A percentile compares a stretch with the other conserved stretches of the same genome.
Conservation (phyloP, 1,140 invertebrate species). For the Halyomorpha halys region DNA sequence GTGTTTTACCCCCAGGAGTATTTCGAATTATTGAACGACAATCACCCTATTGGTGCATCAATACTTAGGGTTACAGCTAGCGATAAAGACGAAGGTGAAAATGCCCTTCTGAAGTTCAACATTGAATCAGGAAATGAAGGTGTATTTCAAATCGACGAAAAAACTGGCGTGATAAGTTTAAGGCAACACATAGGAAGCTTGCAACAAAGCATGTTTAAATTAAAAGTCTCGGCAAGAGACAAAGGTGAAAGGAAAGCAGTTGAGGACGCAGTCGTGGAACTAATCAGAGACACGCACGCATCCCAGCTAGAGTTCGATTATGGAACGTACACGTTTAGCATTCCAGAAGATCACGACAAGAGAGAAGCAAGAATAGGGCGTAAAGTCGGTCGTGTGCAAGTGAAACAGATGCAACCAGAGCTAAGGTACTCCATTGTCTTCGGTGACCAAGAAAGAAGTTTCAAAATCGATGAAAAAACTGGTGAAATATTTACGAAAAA, state of each 20-base stretch:
- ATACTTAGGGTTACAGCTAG: conserved; percentile 62
- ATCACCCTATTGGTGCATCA: conserved; percentile 49
- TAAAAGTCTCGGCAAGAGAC: conserved; percentile 68
- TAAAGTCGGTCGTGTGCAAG: conserved; percentile 64
- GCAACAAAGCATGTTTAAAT: conserved; percentile 54
- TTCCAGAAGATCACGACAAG: conserved; percentile 59
- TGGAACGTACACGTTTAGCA: conserved; percentile 66
- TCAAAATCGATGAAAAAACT: conserved; percentile 64
- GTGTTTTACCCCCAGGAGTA: conserved; percentile 78
- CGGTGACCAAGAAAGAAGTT: conserved; percentile 68
- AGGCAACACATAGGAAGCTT: conserved; percentile 49
- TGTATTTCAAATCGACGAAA: conserved; percentile 64
- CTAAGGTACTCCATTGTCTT: conserved; percentile 70
- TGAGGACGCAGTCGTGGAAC: conserved; percentile 69
- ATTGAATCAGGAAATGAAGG: conserved; percentile 66
- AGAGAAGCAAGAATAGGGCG: conserved; percentile 44
- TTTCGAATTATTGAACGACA: conserved; percentile 56
- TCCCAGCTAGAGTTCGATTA: conserved; percentile 62
- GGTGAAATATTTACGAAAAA: conserved; percentile 69
- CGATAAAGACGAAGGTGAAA: conserved; percentile 73
- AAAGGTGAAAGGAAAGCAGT: conserved; percentile 55
- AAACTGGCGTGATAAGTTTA: conserved; percentile 59
- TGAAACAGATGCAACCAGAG: conserved; percentile 39
- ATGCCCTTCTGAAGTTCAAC: conserved; percentile 64
- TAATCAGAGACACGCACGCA: conserved; percentile 57